Base-by-base conservation (phyloP, 2,797 vertebrate species). In the Zalophus californianus region DNA sequence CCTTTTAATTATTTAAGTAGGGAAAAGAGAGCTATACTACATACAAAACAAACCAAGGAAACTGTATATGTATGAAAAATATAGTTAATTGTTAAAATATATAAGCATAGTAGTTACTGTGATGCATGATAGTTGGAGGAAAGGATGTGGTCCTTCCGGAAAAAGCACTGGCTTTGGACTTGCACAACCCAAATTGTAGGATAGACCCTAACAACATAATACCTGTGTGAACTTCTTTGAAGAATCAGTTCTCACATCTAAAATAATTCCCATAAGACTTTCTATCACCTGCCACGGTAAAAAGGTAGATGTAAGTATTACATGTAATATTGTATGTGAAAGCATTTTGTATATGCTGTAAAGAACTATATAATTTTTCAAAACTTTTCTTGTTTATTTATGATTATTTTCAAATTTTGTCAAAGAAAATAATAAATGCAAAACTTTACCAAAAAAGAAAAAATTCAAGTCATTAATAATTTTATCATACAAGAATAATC, bases 1-100 rank as follows among this genome's bases (percentile, higher is more conserved):
- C 70, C 44, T 90, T 78, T 93, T 48, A 66, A 84, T 88, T 95
- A 84, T 94, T 77, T 52, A 94, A 77, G 16, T 48, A 87, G 18
- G 10, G 11, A 94, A 23, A 92, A 75, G 11, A 91, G 86, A 54
- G 27, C 14, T 83, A 58, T 16, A 20, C 7, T 86, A n/a, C n/a
- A 64, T 88, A 54, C 68, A 84, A 84, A 68, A 56, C 44, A 96
- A 80, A 77, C 4, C 6, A 15, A 90, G 10, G 6, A 85, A 6
- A 21, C 15, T 35, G 0, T 85, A 21, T 5, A 27, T 87, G 4
- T 88, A 38, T 70, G n/a, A 44, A 62, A 44, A 68, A 38, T 18
- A 20, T 25, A 77, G 25, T 27, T 90, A 73, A 18, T 66, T 73
- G 21, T 94, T 62, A 86, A 87, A 41, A 70, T 38, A 14, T 90